Conservation (phyloP, 2,113 vertebrate genomes). For the Protomyctophum bolini region DNA sequence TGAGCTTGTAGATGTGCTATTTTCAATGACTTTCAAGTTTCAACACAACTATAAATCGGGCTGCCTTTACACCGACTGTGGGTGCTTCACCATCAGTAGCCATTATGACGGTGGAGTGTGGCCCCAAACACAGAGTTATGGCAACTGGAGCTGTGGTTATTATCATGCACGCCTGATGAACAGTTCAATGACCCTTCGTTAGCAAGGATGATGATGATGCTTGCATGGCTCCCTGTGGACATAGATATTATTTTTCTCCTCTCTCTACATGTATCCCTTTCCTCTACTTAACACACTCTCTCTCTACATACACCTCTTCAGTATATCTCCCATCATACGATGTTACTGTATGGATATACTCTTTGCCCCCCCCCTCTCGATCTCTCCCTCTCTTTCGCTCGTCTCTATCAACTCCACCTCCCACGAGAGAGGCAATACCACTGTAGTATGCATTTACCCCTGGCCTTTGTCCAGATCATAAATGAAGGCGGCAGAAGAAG, state of each 20-base stretch:
- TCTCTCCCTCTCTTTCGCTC: constrained; percentile 5
- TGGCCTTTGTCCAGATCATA: neutral
- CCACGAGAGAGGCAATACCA: constrained; percentile 21
- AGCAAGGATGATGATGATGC: constrained; percentile 47
- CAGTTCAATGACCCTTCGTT: constrained; percentile 66
- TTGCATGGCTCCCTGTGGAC: constrained; percentile 50
- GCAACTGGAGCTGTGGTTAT: constrained; percentile 38
- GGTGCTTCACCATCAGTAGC: constrained; percentile 55
- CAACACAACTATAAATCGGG: too few relatives aligned
- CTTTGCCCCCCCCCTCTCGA: neutral
- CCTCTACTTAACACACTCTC: neutral
- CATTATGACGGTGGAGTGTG: constrained; percentile 58
- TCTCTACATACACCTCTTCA: neutral
- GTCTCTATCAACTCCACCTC: constrained; percentile 8
- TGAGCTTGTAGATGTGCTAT: too few relatives aligned
- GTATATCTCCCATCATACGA: too few relatives aligned
- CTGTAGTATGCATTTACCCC: neutral
- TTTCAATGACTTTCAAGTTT: too few relatives aligned
- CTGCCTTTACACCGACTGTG: constrained; percentile 20
- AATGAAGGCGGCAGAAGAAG: neutral
- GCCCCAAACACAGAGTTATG: neutral
- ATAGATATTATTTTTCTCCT: constrained; percentile 30
- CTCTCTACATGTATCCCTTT: neutral
- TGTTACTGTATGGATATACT: constrained; percentile 4
- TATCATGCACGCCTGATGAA: constrained; percentile 56